Base-by-base conservation (phyloP, 2,888 invertebrate genomes). In the Scaptomyza flava region DNA sequence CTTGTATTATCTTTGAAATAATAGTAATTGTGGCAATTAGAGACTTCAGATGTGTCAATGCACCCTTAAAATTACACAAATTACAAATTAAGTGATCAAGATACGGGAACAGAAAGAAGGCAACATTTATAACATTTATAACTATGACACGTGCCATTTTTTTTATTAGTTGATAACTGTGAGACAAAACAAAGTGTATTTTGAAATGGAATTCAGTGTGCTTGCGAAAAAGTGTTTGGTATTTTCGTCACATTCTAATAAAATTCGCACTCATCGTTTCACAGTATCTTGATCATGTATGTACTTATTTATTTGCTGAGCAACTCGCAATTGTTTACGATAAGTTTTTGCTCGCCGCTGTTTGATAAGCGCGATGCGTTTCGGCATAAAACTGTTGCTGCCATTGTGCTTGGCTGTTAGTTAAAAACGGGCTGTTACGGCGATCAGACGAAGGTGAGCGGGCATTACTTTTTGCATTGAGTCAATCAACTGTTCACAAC, bases 401-500 rank as follows among this genome's bases (percentile, higher is more conserved):
- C 0, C 41, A 30, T 41, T 47, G 14, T 9, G 2, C 12, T 12
- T 27, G 14, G 46, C 69, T 62, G 68, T 68, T 76, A 81, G 79
- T 81, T 71, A 64, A 72, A 67, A 80, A 68, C 42, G 50, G 36
- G 54, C 65, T 69, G 68, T 72, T 67, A 69, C 61, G 41, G 27
- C 56, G 63, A 59, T 20, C 62, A 65, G 64, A 53, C 76, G 48
- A 23, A 61, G 74, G 74, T 65, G 45, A 30, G 5, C 57, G 43
- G 27, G 8, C 46, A 53, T 7, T 5, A 34, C 17, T 8, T 30
- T 50, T 36, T 38, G 47, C 62, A 46, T 46, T 43, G 48, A 60
- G 43, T 34, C 47, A 65, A 45, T 30, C 47, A 60, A 45, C 47
- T 54, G 64, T 41, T 60, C 3, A 8, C 38, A 17, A 17, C 2